phyloP scores from a whole-genome alignment of 2,113 vertebrate genomes.

The Uria aalge region DNA sequence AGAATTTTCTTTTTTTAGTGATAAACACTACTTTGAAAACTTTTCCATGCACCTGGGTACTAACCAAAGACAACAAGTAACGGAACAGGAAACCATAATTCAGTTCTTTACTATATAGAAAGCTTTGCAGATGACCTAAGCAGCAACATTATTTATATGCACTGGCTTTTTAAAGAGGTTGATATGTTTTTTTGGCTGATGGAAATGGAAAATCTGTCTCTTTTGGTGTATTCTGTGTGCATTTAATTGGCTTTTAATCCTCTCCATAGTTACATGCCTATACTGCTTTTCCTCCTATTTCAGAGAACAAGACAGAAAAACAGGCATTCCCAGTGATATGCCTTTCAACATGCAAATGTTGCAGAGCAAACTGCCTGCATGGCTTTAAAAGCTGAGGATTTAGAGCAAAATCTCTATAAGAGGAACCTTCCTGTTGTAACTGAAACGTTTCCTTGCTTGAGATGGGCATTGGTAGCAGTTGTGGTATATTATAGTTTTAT shows the following conservation, averaged over 20 bases:
- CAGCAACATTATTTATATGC: slow-evolving; percentile 1
- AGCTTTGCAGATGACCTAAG: slow-evolving; percentile 25
- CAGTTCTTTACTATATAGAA: slow-evolving; percentile 48
- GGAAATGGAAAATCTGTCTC: slow-evolving; percentile 38
- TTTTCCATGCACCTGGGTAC: slow-evolving; percentile 61
- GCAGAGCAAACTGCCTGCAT: background rate
- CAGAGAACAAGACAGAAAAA: background rate
- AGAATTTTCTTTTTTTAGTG: slow-evolving; percentile 34
- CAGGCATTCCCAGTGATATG: background rate
- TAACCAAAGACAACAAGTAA: slow-evolving; percentile 61
- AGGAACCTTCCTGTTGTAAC: background rate
- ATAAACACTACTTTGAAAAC: slow-evolving; percentile 47
- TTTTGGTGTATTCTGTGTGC: background rate
- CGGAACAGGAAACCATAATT: slow-evolving; percentile 55
- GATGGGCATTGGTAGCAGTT: background rate
- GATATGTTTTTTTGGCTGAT: background rate
- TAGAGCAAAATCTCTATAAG: background rate
- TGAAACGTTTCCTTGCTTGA: background rate
- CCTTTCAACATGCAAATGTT: background rate
- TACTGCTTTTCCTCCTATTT: background rate
- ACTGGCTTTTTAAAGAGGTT: background rate
- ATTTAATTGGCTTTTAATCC: background rate
- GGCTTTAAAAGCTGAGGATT: background rate
- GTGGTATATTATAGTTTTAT: background rate
- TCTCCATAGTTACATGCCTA: background rate